Base-by-base conservation (phyloP, 2,113 vertebrate genomes). In the Pterocles burchelli region DNA sequence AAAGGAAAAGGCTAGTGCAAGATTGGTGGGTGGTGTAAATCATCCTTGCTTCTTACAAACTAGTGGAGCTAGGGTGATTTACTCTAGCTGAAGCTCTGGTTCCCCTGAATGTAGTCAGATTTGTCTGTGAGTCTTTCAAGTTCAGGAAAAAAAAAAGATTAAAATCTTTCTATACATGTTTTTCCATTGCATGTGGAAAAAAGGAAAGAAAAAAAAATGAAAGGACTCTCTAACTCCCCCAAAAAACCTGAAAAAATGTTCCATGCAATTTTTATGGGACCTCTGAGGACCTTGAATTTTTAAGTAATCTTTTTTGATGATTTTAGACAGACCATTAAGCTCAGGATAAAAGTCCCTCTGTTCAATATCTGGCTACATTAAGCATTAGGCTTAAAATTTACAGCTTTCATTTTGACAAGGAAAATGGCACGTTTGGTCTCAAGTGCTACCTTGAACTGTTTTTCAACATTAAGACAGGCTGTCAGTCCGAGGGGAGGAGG, bases 291-390 rank as follows among this genome's bases (percentile, higher is more conserved):
- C 94, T 66, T 93, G 96, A 96, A 96, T 97, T 98, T 97, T 98
- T 96, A 98, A 98, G 96, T 97, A 98, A 98, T 98, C 97, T 98
- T 98, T 98, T 97, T 93, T 97, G 97, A 97, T 98, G 93, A 98
- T 98, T 98, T 98, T 97, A 98, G 97, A 97, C 96, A 98, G 96
- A 97, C 96, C 97, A 97, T 98, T 98, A 98, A 97, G 97, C 97
- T 63, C 90, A 95, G 96, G 97, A 97, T 98, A 98, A 98, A 98
- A 98, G 97, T 98, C 97, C 96, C 97, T 94, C 91, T 97, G 97
- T 98, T 98, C 97, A 97, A 97, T 98, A 98, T 98, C 97, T 98
- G 96, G 97, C 97, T 98, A 98, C 97, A 98, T 98, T 98, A 98
- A 98, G 96, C 96, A 97, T 98, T 98, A 97, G 91, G 95, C 95